A percentile compares a stretch with the other conserved stretches of the same genome.
Evolutionary conservation across 2,888 invertebrate species (phyloP).

Genomic region (Lucinisca nassula): DNA sequence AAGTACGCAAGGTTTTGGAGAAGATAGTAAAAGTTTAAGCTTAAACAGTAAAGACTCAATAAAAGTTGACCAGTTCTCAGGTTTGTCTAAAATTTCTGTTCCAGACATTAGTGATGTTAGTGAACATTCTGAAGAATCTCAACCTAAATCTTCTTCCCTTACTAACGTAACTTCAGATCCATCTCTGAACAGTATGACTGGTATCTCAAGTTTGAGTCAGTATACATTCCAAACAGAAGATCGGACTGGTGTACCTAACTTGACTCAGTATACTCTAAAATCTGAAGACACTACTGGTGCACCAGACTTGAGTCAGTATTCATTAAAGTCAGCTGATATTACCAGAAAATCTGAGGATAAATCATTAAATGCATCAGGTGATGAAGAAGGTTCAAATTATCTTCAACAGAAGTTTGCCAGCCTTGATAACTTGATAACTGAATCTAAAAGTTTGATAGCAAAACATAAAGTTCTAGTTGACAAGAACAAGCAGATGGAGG

Average conservation of each 20-base stretch:
- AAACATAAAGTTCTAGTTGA: slow-evolving; percentile 74
- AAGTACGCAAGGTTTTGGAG: not conserved
- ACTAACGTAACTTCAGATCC: slow-evolving; percentile 61
- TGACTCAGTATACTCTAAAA: slow-evolving; percentile 59
- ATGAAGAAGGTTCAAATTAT: slow-evolving; percentile 32
- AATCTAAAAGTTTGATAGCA: slow-evolving; percentile 73
- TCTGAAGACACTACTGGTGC: slow-evolving; percentile 26
- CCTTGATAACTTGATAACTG: slow-evolving; percentile 72
- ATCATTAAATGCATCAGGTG: not conserved
- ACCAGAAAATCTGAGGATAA: slow-evolving; percentile 21
- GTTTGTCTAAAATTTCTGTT: slow-evolving; percentile 56
- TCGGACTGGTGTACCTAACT: slow-evolving; percentile 45
- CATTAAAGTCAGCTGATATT: not conserved
- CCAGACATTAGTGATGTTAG: slow-evolving; percentile 32
- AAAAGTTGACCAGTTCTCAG: slow-evolving; percentile 37
- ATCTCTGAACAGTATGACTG: slow-evolving; percentile 54
- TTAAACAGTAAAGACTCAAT: slow-evolving; percentile 16
- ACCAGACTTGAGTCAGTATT: not conserved
- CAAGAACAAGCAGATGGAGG: slow-evolving; percentile 67
- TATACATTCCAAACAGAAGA: slow-evolving; percentile 48
- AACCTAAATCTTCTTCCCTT: slow-evolving; percentile 68
- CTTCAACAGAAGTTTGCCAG: slow-evolving; percentile 74
- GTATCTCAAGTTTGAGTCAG: slow-evolving; percentile 60
- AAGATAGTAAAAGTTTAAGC: slow-evolving; percentile 24
- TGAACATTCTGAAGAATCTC: slow-evolving; percentile 54